phyloP scores from a whole-genome alignment of 1,140 invertebrate species.

The Drosophila sucinea region DNA sequence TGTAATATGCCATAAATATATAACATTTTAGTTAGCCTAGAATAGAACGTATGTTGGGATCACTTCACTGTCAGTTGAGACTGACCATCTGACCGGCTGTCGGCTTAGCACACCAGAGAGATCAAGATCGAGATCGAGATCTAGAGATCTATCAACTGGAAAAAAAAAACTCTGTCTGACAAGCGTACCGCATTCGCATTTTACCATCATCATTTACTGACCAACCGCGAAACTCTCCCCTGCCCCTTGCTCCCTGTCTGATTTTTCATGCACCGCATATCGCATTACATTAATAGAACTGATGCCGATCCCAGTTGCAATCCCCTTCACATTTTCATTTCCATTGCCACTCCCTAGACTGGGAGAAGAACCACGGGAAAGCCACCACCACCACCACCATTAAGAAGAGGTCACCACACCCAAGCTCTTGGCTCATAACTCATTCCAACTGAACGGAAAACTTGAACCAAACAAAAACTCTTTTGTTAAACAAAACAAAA shows the following conservation, averaged over 20 bases:
- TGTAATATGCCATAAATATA: constrained; percentile 71
- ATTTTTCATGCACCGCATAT: constrained; percentile 66
- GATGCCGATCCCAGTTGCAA: not conserved
- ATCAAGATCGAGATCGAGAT: constrained; percentile 10
- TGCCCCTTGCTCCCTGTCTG: constrained; percentile 18
- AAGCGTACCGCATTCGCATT: constrained; percentile 36
- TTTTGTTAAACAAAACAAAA: constrained; percentile 47
- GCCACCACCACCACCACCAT: constrained; percentile 49
- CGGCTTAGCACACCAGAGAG: constrained; percentile 26
- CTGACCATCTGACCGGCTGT: constrained; percentile 63
- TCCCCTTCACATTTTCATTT: constrained; percentile 44
- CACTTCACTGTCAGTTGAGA: not conserved
- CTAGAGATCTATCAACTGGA: constrained; percentile 54
- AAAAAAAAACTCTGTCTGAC: constrained; percentile 26
- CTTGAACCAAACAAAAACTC: constrained; percentile 47
- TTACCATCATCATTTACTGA: constrained; percentile 12
- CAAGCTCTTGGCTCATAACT: constrained; percentile 49
- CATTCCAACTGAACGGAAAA: constrained; percentile 46
- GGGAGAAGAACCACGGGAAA: constrained; percentile 45
- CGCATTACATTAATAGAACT: constrained; percentile 67
- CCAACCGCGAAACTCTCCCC: not conserved
- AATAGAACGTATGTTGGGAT: not conserved
- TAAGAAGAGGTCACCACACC: constrained; percentile 61
- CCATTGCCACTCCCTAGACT: constrained; percentile 17
- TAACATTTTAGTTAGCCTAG: not conserved